Base-by-base conservation (phyloP, 2,113 vertebrate genomes). In the Tupaia chinensis region DNA sequence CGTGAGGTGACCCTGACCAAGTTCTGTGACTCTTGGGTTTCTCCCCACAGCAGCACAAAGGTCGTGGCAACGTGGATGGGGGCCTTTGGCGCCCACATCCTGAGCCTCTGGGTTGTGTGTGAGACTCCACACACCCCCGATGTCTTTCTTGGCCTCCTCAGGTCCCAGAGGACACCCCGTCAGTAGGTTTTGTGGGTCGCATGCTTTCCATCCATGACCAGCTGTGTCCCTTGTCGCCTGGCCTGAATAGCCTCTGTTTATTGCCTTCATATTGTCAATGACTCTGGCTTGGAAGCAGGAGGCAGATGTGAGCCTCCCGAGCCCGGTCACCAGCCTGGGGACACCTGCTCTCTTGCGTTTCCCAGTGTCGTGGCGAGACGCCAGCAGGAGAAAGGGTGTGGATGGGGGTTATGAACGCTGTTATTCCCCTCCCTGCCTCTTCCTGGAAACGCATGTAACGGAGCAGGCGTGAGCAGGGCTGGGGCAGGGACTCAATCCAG, bases 311-410 rank as follows among this genome's bases (percentile, higher is more conserved):
- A 93, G 85, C 82, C 60, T 78, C 93, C 95, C 77, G 84, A 93
- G 95, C 88, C 76, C 87, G 78, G 87, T 94, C 91, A 90, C 80
- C 89, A 95, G 76, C 95, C 95, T 66, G 27, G 60, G 91, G 97
- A 92, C 92, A 96, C 85, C 94, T 96, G 96, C 95, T 97, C 91
- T 96, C 85, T 78, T 96, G 95, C 69, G 95, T 70, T 96, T 82
- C 29, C 65, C 74, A 69, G 97, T 34, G 86, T 94, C 13, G 1
- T 0, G 29, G 94, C 70, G 87, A 97, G 97, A 94, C 25, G 0
- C 0, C 95, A 79, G 93, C 19, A 20, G 80, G 85, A 87, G 61
- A 12, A 7, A 61, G 73, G 89, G 69, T 88, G 79, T 7, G 34
- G 97, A 95, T 29, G 25, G 87, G 80, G 70, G 82, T 95, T 69